Conservation (phyloP, 1,140 invertebrate genomes). For the Drosophila gunungcola region DNA sequence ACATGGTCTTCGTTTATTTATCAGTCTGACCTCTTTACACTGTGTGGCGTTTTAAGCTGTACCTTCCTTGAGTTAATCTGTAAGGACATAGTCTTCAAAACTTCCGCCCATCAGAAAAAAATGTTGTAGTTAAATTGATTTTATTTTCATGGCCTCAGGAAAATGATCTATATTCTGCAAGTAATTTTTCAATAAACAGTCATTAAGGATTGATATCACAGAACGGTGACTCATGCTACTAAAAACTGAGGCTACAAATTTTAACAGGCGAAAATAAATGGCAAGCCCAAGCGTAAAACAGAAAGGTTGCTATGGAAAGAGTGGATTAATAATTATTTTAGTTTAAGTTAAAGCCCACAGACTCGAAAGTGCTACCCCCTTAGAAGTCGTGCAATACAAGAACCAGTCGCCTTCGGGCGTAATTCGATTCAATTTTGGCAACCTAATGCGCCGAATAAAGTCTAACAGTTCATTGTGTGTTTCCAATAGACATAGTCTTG, state of each 20-base stretch:
- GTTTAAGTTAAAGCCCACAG: slow-evolving; percentile 26
- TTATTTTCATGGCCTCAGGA: neutral
- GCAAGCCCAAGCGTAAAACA: slow-evolving; percentile 38
- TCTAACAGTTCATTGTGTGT: slow-evolving; percentile 16
- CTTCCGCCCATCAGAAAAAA: too few species aligned
- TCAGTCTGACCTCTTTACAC: slow-evolving; percentile 11
- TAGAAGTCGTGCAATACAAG: slow-evolving; percentile 18
- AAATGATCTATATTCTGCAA: neutral
- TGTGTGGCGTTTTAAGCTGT: neutral
- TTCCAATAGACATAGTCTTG: neutral
- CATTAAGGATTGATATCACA: slow-evolving; percentile 14
- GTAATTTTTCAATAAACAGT: slow-evolving; percentile 10
- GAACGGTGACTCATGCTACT: slow-evolving; percentile 29
- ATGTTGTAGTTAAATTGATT: neutral
- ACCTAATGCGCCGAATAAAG: slow-evolving; percentile 40
- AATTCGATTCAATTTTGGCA: slow-evolving; percentile 34
- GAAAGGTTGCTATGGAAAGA: slow-evolving; percentile 33
- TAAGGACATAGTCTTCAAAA: too few species aligned
- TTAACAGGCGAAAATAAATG: slow-evolving; percentile 17
- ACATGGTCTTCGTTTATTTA: slow-evolving; percentile 4
- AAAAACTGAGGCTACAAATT: slow-evolving; percentile 8
- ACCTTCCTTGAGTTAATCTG: neutral
- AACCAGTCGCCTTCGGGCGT: slow-evolving; percentile 11
- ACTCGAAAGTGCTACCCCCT: neutral
- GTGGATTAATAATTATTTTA: slow-evolving; percentile 43